Evolutionary conservation across 2,888 invertebrate genomes (phyloP), one percentile per base, ranked within the genome.

Genomic region (Pristionchus maxplancki): DNA sequence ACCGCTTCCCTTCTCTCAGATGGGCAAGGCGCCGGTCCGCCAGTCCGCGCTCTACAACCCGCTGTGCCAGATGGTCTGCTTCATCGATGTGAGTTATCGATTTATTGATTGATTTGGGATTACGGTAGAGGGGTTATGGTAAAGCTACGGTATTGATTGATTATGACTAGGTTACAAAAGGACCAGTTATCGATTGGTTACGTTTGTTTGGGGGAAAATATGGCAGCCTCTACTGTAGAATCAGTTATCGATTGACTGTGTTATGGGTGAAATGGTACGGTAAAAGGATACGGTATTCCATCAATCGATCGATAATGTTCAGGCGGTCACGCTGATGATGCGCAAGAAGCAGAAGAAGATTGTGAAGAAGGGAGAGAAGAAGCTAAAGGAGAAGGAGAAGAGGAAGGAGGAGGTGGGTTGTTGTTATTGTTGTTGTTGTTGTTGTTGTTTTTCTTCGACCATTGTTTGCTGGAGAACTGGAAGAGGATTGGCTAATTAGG

Each of bases 11-110:
- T 58, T 44, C n/a, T 71, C 71, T 37, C n/a, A 78, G 78, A 78
- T 44, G 78, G 44, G 40, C 8, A 78, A 78, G 44, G 78, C 78
- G 24, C 78, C 78, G 13, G n/a, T 40, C 13, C 78, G 78, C 13
- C 78, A 78, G 44, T 78, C 78, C 48, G 78, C 8, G 13, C 78
- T 78, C 44, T 78, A 78, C 78, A 78, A 78, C 34, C 78, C 78
- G 24, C 78, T 78, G 44, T 44, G 78, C 44, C 78, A 78, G 34
- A 44, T 78, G 78, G 34, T 78, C 44, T 78, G 78, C 44, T 48
- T 78, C 44, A 78, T 78, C n/a, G 78, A 78, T n/a, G 78, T 78
- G 44, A 78, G 78, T 78, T 78, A 17, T 24, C 53, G 48, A 48
- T 44, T 53, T 53, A 58, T 58, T 58, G 58, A 58, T n/a, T 58